A percentile compares a stretch with the other conserved stretches of the same genome.
Conservation (phyloP, 2,113 vertebrate genomes). For the Eulemur macaco region DNA sequence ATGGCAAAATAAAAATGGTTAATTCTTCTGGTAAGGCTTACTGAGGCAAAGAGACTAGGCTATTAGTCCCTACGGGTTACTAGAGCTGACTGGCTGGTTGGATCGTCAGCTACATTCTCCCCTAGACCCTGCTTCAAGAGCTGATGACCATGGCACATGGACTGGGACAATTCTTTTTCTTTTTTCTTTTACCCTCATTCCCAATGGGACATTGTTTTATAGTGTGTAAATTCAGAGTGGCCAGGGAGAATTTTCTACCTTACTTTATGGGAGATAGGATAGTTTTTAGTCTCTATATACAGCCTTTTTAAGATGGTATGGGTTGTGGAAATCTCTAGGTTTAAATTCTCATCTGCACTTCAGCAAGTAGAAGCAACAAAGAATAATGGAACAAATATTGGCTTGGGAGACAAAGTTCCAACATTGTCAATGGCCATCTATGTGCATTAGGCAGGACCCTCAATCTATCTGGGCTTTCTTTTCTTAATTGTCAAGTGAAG, state of each 20-base stretch:
- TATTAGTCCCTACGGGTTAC: not conserved
- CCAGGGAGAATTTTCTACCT: not conserved
- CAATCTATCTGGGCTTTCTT: not conserved
- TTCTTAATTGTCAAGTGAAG: not conserved
- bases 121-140: not conserved
- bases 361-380: not conserved
- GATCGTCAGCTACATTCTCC: not conserved
- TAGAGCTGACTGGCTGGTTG: not conserved
- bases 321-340: not conserved
- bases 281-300: not conserved
- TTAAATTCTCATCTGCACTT: conserved; percentile 23
- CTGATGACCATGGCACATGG: not conserved
- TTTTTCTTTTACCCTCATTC: no score
- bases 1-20: not conserved
- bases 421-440: not conserved
- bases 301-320: not conserved
- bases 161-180: no score
- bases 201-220: not conserved
- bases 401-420: conserved; percentile 1
- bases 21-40: not conserved
- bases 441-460: not conserved
- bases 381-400: conserved; percentile 6
- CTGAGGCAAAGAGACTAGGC: not conserved
- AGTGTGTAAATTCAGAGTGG: not conserved
- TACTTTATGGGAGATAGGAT: conserved; percentile 6